Base-by-base conservation (phyloP, 2,888 invertebrate genomes). In the Atrina japonica region DNA sequence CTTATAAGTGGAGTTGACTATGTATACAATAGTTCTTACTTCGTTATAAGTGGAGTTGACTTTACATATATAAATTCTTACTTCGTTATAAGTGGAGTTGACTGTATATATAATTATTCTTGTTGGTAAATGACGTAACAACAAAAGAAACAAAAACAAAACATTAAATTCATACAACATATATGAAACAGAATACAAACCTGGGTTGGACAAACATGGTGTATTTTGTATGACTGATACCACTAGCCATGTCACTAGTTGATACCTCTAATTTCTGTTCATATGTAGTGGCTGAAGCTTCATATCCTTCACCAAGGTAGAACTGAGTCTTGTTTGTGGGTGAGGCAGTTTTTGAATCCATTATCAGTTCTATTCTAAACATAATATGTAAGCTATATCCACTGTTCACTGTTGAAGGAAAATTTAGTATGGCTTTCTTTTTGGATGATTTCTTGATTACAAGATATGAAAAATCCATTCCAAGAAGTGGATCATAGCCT, bases 151-250 rank as follows among this genome's bases (percentile, higher is more conserved):
- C n/a, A n/a, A n/a, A n/a, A n/a, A n/a, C n/a, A n/a, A n/a, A n/a
- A n/a, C n/a, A n/a, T n/a, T n/a, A n/a, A n/a, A n/a, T n/a, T n/a
- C n/a, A n/a, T n/a, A n/a, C n/a, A n/a, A n/a, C n/a, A n/a, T n/a
- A n/a, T n/a, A n/a, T n/a, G n/a, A 35, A 35, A 35, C 35, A 35
- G 35, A n/a, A 35, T 35, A 35, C 35, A 5, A 7, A 84, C 84
- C 70, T 60, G 25, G 61, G 25, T 30, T 61, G 53, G 14, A 81
- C 69, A 61, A 76, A 83, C 70, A 86, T 80, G 2, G 86, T 85
- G 59, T 81, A 85, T 0, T 60, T 23, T 47, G 75, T 73, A 52
- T 85, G 84, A 55, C 86, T 83, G 14, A 52, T 43, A 11, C 73
- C 70, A 27, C 40, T 14, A 9, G 40, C 50, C 81, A 83, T 79